Conservation (phyloP, 1,140 invertebrate genomes). For the Drosophila chauvacae region DNA sequence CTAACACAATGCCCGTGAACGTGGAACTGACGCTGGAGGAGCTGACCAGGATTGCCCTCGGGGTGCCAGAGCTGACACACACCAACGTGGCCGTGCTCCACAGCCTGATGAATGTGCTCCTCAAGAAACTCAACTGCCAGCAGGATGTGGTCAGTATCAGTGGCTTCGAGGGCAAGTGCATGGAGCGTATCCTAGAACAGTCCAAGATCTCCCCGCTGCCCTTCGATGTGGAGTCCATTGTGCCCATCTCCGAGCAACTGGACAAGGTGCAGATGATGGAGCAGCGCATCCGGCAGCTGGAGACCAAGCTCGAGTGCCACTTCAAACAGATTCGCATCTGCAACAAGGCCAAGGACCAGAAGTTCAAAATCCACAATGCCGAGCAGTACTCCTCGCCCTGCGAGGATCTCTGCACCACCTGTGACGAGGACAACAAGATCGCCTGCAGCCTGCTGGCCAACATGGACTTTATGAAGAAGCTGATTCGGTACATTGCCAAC, state of each 20-base stretch:
- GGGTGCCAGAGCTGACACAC: constrained; percentile 56
- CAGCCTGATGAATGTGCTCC: constrained; percentile 63
- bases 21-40: constrained; percentile 70
- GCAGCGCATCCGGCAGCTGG: constrained; percentile 53
- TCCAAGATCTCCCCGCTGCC: constrained; percentile 62
- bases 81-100: constrained; percentile 72
- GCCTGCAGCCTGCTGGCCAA: constrained; percentile 71
- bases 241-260: constrained; percentile 60
- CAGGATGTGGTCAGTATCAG: constrained; percentile 61
- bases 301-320: constrained; percentile 61
- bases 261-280: constrained; percentile 59
- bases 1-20: constrained; percentile 16
- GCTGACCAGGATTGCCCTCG: constrained; percentile 68
- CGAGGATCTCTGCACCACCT: constrained; percentile 74
- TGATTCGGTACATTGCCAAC: constrained; percentile 65
- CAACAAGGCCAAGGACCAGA: constrained; percentile 58
- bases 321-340: constrained; percentile 67
- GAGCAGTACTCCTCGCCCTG: constrained; percentile 60
- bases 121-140: constrained; percentile 73
- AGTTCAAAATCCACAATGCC: constrained; percentile 34
- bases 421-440: constrained; percentile 74
- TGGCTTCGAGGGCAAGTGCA: constrained; percentile 64
- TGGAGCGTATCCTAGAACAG: constrained; percentile 54
- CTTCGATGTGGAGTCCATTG: constrained; percentile 60
- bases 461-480: constrained; percentile 72